phyloP scores from a whole-genome alignment of 1,140 invertebrate genomes.

The silkworm (Bombyx mori) region DNA sequence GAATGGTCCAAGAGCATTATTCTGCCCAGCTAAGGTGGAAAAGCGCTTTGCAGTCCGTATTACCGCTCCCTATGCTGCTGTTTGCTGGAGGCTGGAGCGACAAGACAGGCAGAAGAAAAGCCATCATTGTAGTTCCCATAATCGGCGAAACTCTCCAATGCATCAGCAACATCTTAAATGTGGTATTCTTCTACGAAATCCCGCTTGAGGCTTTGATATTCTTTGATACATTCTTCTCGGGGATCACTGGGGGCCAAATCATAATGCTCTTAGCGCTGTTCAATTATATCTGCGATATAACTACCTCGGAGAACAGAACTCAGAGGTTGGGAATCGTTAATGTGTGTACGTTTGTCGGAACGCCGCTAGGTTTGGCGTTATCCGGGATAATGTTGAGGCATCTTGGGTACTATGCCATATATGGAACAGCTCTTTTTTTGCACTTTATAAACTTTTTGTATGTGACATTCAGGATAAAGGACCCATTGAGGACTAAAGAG shows the following conservation, averaged over 20 bases:
- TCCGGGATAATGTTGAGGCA: neutral
- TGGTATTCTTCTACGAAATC: neutral
- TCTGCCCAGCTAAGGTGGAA: too few species aligned
- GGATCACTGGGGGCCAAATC: neutral
- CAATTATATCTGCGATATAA: neutral
- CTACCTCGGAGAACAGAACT: slow-evolving; percentile 76
- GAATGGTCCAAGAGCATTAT: too few species aligned
- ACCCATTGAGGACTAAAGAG: too few species aligned
- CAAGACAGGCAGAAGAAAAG: too few species aligned
- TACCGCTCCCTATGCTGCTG: too few species aligned
- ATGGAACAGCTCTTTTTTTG: neutral
- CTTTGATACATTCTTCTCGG: neutral
- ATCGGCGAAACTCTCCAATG: slow-evolving; percentile 46
- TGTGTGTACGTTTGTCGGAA: neutral
- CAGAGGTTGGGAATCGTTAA: slow-evolving; percentile 88
- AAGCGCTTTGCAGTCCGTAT: too few species aligned
- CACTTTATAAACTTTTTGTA: too few species aligned
- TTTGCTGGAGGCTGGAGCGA: too few species aligned
- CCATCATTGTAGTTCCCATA: slow-evolving; percentile 23
- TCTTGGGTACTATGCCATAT: neutral
- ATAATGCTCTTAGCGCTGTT: neutral
- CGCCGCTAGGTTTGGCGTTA: neutral
- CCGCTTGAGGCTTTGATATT: too few species aligned
- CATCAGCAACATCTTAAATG: slow-evolving; percentile 52
- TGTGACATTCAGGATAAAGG: too few species aligned